phyloP scores from a whole-genome alignment of 1,140 invertebrate species.

The Popillia japonica region DNA sequence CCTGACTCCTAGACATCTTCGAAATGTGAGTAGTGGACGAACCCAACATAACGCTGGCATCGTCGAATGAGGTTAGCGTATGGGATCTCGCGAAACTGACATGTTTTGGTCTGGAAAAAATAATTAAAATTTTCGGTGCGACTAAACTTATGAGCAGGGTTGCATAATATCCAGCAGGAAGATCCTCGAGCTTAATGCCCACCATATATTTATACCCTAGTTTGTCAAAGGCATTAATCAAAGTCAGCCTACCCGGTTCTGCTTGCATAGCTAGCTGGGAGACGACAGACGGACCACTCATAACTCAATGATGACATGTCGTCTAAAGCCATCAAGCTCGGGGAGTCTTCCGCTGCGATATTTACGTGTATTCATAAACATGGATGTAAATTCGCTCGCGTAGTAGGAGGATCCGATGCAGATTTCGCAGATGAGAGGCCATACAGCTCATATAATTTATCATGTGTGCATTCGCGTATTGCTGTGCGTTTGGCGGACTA shows the following conservation, averaged over 20 bases:
- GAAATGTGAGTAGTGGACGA: slow-evolving; percentile 62
- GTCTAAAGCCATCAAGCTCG: neutral
- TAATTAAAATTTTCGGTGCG: neutral
- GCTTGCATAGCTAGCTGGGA: neutral
- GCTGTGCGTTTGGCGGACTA: neutral
- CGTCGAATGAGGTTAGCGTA: slow-evolving; percentile 82
- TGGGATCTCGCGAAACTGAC: slow-evolving; percentile 90
- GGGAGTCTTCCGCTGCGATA: neutral
- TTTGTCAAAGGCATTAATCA: slow-evolving; percentile 7
- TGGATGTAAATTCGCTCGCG: neutral
- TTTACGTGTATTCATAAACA: neutral
- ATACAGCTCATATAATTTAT: neutral
- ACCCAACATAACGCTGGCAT: slow-evolving; percentile 61
- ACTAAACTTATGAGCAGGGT: neutral
- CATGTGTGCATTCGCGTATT: neutral
- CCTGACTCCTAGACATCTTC: slow-evolving; percentile 70
- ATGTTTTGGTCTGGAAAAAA: slow-evolving; percentile 76
- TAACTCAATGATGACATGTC: slow-evolving; percentile 14
- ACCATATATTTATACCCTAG: neutral
- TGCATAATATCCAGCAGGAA: neutral
- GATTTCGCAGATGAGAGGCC: neutral
- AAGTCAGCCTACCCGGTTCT: neutral
- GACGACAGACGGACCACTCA: neutral
- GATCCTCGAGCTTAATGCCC: neutral
- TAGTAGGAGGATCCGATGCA: neutral